A percentile compares a stretch with the other conserved stretches of the same genome.
These are phyloP conservation scores for Hipparchia sbordonii DNA, from an alignment of 2,888 invertebrate genomes.

Conservation along the genomic window DNA sequence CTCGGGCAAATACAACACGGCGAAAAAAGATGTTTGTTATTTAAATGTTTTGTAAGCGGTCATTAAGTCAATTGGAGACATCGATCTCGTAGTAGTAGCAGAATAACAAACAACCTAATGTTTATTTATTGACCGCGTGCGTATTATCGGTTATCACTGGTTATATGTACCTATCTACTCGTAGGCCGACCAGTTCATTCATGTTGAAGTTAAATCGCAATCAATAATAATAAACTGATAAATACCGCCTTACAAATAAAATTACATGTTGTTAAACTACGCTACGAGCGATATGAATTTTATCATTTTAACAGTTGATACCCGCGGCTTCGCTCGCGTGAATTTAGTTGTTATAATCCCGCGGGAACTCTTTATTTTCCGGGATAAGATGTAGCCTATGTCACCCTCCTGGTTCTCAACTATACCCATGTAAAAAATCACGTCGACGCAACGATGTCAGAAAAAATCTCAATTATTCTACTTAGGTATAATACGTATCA, in stretches of 20 bases:
- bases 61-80: slow-evolving; percentile 25
- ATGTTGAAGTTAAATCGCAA: slow-evolving; percentile 41
- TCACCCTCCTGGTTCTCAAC: no score
- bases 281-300: no score
- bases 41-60: slow-evolving; percentile 14
- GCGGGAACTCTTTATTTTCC: no score
- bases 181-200: slow-evolving; percentile 42
- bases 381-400: no score
- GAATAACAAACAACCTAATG: slow-evolving; percentile 44
- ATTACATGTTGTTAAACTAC: no score
- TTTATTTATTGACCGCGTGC: slow-evolving; percentile 45
- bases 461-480: no score
- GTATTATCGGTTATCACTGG: slow-evolving; percentile 40
- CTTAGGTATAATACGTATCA: no score
- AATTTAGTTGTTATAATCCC: no score
- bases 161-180: slow-evolving; percentile 14
- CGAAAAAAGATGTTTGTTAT: slow-evolving; percentile 13
- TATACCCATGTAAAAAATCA: no score
- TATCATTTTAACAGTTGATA: no score
- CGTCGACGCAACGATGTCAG: no score
- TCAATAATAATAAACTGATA: slow-evolving; percentile 42
- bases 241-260: slow-evolving; percentile 26
- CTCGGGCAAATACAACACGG: slow-evolving; percentile 3
- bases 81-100: slow-evolving; percentile 37
- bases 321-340: no score